Base-by-base conservation (phyloP, 2,113 vertebrate genomes). In the Chaenogobius annularis region DNA sequence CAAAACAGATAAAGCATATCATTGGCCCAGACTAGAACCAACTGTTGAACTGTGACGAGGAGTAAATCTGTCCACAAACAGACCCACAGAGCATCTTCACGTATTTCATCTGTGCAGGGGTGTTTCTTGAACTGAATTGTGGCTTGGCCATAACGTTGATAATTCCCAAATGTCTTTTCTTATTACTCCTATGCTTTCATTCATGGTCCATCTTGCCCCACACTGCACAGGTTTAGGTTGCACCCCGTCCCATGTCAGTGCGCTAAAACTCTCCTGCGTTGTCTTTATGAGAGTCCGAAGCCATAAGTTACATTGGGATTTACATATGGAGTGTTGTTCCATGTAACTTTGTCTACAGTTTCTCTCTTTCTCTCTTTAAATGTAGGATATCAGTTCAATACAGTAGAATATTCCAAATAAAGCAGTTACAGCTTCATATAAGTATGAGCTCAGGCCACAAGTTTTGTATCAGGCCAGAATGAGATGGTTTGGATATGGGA, bases 51-150 rank as follows among this genome's bases (percentile, higher is more conserved):
- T 70, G 79, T 63, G 75, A 81, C 70, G 76, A 61, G 44, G 59
- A 48, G 79, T 76, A 61, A 72, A 79, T 79, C 69, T 73, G 75
- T 69, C 83, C 84, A 69, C 72, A 83, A 71, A 73, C 50, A 48
- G 66, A 81, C 66, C 69, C 13, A 46, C 48, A n/a, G 40, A 61
- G 47, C 78, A 72, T 79, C 80, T 40, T 40, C 37, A 5, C 37
- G 37, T 40, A 3, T 40, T 40, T 40, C 8, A 7, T 40, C 37
- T 40, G 37, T 7, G 37, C 4, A 40, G 37, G 37, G 37, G 37
- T 40, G 37, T 59, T 35, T 35, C 23, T 15, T 59, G 61, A 40
- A 3, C 9, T 66, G 22, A 22, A 66, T 40, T 67, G 20, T 50
- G 14, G 35, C 35, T 14, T 72, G 48, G 48, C 31, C 19, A 20